Base-by-base conservation (phyloP, 2,113 vertebrate species). In the Ammodytes marinus region DNA sequence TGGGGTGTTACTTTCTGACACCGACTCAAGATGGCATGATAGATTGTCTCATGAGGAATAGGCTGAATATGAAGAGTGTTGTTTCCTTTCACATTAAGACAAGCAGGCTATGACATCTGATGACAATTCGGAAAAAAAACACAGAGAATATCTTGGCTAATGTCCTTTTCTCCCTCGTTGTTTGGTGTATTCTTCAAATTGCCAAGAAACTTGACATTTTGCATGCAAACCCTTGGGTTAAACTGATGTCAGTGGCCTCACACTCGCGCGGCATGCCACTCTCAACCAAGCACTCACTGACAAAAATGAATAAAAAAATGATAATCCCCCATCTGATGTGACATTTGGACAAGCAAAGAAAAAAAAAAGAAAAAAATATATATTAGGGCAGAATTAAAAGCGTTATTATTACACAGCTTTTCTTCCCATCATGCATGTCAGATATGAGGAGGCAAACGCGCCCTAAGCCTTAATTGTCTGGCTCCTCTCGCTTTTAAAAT, bases 1-100 rank as follows among this genome's bases (percentile, higher is more conserved):
- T 77, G 69, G 80, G 27, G 85, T 90, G 80, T 90, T 88, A 83
- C 82, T 87, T 87, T 89, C 74, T 88, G 85, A 91, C 79, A 88
- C 67, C 15, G 43, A 76, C 59, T 85, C 80, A 76, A 85, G 86
- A 89, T 88, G 77, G 77, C 58, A 37, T 79, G 82, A 88, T 77
- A 85, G 43, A 80, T 86, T 61, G 58, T 35, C 12, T 68, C 42
- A 69, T 63, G 57, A 59, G 19, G 27, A 66, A 63, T 43, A 58
- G 43, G 45, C 15, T 46, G 35, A 69, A 63, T 46, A 82, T 60
- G 42, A 35, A 60, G 12, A 47, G 39, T 6, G 10, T 17, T 46
- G 14, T 47, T n/a, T 7, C 0, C 71, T 52, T 52, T 59, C 8
- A 42, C 19, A 35, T 61, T 37, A 11, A 63, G 42, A 76, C 43